Base-by-base conservation (phyloP, 2,888 invertebrate genomes). In the Pammene aurita region DNA sequence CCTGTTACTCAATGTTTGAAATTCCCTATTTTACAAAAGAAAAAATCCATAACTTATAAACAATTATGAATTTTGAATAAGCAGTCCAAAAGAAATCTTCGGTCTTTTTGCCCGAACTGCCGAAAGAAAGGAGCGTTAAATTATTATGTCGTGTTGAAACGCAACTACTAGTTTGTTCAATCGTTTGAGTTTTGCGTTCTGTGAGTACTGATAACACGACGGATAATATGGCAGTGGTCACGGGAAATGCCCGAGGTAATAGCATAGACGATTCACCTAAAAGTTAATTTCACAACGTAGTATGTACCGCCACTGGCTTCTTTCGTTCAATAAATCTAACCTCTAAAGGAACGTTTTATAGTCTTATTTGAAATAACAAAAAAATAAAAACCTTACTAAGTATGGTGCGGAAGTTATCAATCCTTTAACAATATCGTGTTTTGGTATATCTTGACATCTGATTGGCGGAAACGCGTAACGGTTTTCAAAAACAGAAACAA, bases 191-290 rank as follows among this genome's bases (percentile, higher is more conserved):
- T 38, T 38, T 7, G 7, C 9, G 7, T 7, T 38, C 54, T 34
- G 7, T 34, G 7, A 34, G 34, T 34, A 54, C 34, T 34, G 13
- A 34, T 13, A 34, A 34, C 13, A 6, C n/a, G 54, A 14, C 46
- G 35, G 60, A 67, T 54, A 67, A 63, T 63, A 57, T 42, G 55
- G 35, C 44, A n/a, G 55, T 63, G 62, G 67, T 67, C 67, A 67
- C 67, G 67, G 67, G 67, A 67, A 67, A 67, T 57, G 62, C 62
- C 42, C 56, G 42, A 16, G 61, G 41, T 67, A 67, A 67, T 67
- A 55, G 62, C 65, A 56, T 11, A 57, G 50, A 66, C 26, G 9
- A 57, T 55, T 38, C 60, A 60, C 60, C 46, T 16, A n/a, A 7
- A 46, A 16, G 14, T 26, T 60, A 14, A 35, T 46, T 60, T 56